Conservation (phyloP, 2,888 invertebrate genomes). For the Blastobasis lacticolella region DNA sequence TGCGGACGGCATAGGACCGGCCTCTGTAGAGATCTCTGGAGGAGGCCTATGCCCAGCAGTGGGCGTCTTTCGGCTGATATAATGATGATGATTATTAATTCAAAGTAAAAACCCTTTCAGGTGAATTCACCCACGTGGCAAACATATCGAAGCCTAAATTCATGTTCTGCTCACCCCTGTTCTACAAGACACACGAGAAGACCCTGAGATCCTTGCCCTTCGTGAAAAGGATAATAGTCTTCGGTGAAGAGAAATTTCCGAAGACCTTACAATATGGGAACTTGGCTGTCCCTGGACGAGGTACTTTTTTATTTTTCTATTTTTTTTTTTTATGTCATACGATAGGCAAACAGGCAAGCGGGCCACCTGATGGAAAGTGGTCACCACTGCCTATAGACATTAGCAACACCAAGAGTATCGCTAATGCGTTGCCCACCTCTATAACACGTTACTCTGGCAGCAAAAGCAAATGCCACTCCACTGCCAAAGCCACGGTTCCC, state of each 20-base stretch:
- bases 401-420: no score
- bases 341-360: no score
- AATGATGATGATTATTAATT: neutral
- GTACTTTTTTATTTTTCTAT: no score
- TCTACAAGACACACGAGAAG: constrained; percentile 31
- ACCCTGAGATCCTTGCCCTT: constrained; percentile 22
- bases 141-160: constrained; percentile 45
- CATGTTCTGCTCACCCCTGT: constrained; percentile 39
- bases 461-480: no score
- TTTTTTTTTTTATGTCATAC: no score
- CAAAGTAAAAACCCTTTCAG: constrained; percentile 26
- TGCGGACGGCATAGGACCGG: no score
- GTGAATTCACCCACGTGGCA: constrained; percentile 42
- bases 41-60: neutral
- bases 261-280: constrained; percentile 32
- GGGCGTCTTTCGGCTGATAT: neutral
- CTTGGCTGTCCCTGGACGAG: constrained; percentile 17
- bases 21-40: no score
- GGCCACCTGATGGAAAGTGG: no score
- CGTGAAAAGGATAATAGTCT: constrained; percentile 37
- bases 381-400: no score
- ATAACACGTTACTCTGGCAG: no score
- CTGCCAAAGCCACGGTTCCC: no score
- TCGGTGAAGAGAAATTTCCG: constrained; percentile 27
- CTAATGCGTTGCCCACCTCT: no score